phyloP scores from a whole-genome alignment of 1,140 invertebrate species.

The Maniola jurtina region DNA sequence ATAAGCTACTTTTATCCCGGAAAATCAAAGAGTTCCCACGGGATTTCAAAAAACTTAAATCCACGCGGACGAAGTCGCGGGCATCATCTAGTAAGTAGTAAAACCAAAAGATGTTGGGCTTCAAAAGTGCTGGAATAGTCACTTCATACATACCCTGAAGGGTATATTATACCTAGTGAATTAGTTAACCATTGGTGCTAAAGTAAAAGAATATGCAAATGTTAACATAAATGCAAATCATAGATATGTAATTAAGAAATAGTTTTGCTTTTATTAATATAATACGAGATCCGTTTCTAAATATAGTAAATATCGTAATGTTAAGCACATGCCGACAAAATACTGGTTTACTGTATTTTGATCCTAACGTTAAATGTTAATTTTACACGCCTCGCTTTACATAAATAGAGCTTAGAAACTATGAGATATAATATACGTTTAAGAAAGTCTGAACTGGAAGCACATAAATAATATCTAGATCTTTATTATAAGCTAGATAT shows the following conservation, averaged over 20 bases:
- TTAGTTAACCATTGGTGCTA: no score
- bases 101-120: no score
- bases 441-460: neutral
- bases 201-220: no score
- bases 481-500: no score
- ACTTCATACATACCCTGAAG: no score
- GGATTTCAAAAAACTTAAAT: no score
- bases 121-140: no score
- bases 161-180: no score
- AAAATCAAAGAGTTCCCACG: no score
- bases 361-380: conserved; percentile 8
- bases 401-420: conserved; percentile 4
- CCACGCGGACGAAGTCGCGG: no score
- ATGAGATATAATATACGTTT: neutral
- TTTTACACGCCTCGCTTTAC: conserved; percentile 1
- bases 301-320: conserved; percentile 5
- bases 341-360: conserved; percentile 6
- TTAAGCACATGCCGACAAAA: neutral
- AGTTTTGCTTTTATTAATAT: neutral
- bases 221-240: neutral
- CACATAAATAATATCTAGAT: neutral
- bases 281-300: neutral
- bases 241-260: conserved; percentile 1
- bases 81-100: no score
- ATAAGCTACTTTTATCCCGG: no score